These are phyloP conservation scores for Philopedon plagiatum DNA, from an alignment of 2,888 invertebrate species.

Conservation along the genomic window DNA sequence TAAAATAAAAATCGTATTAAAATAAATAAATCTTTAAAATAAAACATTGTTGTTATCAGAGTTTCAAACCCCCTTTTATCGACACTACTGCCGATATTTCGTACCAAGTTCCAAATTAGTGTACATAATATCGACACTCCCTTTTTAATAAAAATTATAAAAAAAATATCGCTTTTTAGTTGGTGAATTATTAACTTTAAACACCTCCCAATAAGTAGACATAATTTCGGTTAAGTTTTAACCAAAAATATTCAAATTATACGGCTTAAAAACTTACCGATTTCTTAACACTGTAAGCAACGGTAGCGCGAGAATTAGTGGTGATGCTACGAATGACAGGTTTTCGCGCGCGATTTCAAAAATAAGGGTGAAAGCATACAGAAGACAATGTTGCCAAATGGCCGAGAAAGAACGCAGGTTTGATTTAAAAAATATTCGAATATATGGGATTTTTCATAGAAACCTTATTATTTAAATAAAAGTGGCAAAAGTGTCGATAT, in stretches of 20 bases:
- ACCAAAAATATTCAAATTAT: too few relatives aligned
- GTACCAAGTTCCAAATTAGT: too few relatives aligned
- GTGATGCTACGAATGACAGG: background rate
- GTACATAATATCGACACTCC: too few relatives aligned
- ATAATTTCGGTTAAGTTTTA: too few relatives aligned
- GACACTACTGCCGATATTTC: background rate
- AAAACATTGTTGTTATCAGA: background rate
- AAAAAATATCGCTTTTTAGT: too few relatives aligned
- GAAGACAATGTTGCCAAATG: background rate
- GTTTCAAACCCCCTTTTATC: background rate
- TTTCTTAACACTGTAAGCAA: background rate
- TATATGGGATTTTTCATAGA: background rate
- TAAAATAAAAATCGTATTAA: background rate
- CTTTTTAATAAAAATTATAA: too few relatives aligned
- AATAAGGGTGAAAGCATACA: background rate
- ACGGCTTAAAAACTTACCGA: too few relatives aligned
- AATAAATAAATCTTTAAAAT: background rate
- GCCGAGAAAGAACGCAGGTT: background rate
- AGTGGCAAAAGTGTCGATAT: background rate
- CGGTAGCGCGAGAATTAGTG: background rate
- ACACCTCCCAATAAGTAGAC: too few relatives aligned
- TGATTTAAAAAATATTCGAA: background rate
- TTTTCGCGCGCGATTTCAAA: background rate
- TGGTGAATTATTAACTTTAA: too few relatives aligned
- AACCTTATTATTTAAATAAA: background rate